Base-by-base conservation (phyloP, 2,113 vertebrate species). In the Polypterus bichir region DNA sequence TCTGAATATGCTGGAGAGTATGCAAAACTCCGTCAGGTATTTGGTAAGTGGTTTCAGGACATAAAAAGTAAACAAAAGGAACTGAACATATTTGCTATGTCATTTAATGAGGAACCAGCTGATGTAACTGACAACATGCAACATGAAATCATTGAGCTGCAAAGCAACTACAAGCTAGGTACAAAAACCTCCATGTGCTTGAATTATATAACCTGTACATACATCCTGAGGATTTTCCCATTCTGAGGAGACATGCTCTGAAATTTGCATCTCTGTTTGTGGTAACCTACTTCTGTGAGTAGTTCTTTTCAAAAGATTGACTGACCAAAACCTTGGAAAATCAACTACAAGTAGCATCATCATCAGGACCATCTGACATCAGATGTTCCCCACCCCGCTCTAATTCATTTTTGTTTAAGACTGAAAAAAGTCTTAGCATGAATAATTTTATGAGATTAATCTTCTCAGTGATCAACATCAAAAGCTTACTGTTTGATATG, bases 161-260 rank as follows among this genome's bases (percentile, higher is more conserved):
- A 79, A 77, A 79, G 72, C 48, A 68, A 76, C 48, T 64, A 65
- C 64, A 65, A 61, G 66, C 72, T 71, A 75, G 67, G 64, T 73
- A 73, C 63, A 70, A 53, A 57, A 79, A 65, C 72, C 69, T 70
- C 52, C 65, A 61, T 65, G 69, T 76, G 68, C 64, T 72, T 49
- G 66, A 69, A 60, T 76, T 76, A 66, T 65, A 65, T 44, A 69
- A 66, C 60, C 49, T 45, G 9, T 67, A 53, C 56, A 61, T 70
- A 70, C 63, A 62, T 65, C 61, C 46, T 69, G 71, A 76, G 60
- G 65, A 71, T 65, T 71, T 76, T 68, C 71, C 62, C 54, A 61
- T 64, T 69, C 54, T 76, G 71, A 77, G 69, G 64, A 74, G 73
- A 68, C 72, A 72, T 72, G 77, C 57, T 64, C 5, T 66, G 48